phyloP scores from a whole-genome alignment of 2,888 invertebrate genomes.

The Hirtodrosophila cameraria region DNA sequence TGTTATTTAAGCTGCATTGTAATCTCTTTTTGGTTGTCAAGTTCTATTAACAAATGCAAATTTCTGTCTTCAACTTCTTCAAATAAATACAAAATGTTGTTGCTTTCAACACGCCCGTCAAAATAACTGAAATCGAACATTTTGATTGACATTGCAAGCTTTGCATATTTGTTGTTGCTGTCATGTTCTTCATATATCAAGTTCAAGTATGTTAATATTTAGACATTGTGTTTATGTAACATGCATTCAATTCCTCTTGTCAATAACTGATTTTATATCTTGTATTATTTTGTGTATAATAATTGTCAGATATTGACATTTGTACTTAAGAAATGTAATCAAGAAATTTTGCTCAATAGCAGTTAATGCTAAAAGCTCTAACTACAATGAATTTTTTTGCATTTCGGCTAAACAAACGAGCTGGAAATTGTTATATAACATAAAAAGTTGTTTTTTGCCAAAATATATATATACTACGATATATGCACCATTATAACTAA shows the following conservation, averaged over 20 bases:
- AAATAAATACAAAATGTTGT: neutral
- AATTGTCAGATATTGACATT: too few species aligned
- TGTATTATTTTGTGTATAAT: too few species aligned
- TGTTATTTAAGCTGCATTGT: neutral
- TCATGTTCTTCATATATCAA: constrained; percentile 3
- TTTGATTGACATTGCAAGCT: constrained; percentile 10
- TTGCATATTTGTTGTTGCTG: constrained; percentile 12
- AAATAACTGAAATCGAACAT: neutral
- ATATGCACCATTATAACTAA: constrained; percentile 21
- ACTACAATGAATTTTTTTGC: constrained; percentile 18
- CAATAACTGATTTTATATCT: neutral
- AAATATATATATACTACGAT: neutral
- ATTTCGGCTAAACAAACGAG: constrained; percentile 19
- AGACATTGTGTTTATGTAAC: constrained; percentile 7
- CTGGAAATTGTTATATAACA: constrained; percentile 13
- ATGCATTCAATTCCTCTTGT: neutral
- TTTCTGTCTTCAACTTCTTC: too few species aligned
- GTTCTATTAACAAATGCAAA: too few species aligned
- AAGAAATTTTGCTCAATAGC: constrained; percentile 18
- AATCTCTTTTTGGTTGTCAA: too few species aligned
- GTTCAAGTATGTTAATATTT: constrained; percentile 2
- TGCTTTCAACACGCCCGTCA: neutral
- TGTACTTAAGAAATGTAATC: neutral
- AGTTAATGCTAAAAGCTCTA: neutral
- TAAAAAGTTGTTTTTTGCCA: neutral